phyloP scores from a whole-genome alignment of 2,888 invertebrate genomes.

The Buathra laborator region DNA sequence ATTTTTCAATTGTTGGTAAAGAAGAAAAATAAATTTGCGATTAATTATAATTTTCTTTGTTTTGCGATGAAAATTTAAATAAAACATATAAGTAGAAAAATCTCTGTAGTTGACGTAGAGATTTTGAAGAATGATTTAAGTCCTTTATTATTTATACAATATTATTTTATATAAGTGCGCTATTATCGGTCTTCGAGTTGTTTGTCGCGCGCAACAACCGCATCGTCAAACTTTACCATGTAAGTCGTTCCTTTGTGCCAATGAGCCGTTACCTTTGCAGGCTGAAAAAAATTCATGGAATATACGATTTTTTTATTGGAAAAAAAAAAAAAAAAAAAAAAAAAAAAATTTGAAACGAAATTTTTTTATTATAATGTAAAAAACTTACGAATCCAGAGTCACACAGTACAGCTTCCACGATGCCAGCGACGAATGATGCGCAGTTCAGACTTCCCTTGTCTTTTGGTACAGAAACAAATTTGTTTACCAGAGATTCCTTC shows the following conservation, averaged over 20 bases:
- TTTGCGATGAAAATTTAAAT: not conserved
- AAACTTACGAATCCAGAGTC: constrained; percentile 97
- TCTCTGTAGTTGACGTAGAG: constrained; percentile 11
- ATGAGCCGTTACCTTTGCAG: constrained; percentile 98
- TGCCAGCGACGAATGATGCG: constrained; percentile 99
- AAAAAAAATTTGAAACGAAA: not conserved
- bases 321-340: too few species aligned
- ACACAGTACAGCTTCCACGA: constrained; percentile 97
- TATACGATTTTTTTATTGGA: not conserved
- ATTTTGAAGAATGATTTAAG: constrained; percentile 20
- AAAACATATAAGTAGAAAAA: constrained; percentile 7
- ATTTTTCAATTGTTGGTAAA: not conserved
- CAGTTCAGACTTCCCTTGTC: constrained; percentile 99
- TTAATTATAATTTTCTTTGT: too few species aligned
- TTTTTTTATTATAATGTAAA: not conserved
- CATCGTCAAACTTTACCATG: constrained; percentile 99
- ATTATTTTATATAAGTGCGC: not conserved
- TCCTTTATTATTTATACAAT: constrained; percentile 47
- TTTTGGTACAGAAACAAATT: constrained; percentile 98
- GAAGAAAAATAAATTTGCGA: too few species aligned
- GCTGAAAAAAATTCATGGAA: constrained; percentile 86
- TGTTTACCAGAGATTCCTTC: constrained; percentile 98
- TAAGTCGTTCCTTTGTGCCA: constrained; percentile 99
- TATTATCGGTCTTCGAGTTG: constrained; percentile 94
- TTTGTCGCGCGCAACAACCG: constrained; percentile 95